Percentiles rank a stretch among this genome's conserved stretches.
Evolutionary conservation across 2,797 vertebrate species (phyloP).

Genomic region (Syndactyla subalaris): DNA sequence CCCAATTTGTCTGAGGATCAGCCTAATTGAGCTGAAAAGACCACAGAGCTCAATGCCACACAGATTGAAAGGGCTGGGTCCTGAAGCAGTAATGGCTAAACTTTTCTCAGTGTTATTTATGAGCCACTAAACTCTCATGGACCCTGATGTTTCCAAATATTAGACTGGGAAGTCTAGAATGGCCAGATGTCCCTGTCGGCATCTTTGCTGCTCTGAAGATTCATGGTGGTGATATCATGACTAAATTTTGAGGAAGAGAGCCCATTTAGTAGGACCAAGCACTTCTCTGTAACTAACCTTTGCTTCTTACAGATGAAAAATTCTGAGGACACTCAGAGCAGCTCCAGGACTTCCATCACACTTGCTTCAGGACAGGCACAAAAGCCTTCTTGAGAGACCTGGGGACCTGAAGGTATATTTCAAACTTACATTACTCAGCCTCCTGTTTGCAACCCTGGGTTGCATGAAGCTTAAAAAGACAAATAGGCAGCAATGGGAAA

Average conservation of each 20-base stretch:
- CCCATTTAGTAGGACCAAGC: background rate
- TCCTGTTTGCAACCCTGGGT: rapidly evolving
- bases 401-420: background rate
- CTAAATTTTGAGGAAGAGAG: background rate
- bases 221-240: background rate
- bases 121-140: background rate
- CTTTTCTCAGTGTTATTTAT: background rate
- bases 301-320: background rate
- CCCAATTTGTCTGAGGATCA: background rate
- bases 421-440: background rate
- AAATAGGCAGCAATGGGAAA: background rate
- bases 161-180: background rate
- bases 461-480: background rate
- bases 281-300: background rate
- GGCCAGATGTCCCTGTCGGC: background rate
- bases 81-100: background rate
- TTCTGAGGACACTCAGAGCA: background rate
- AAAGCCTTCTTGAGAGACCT: background rate
- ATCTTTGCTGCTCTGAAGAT: background rate
- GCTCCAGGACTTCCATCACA: background rate
- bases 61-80: background rate
- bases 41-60: background rate
- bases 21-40: background rate
- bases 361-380: background rate
- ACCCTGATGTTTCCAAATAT: background rate